phyloP scores from a whole-genome alignment of 2,888 invertebrate species.

The Microctonus aethiopoides region DNA sequence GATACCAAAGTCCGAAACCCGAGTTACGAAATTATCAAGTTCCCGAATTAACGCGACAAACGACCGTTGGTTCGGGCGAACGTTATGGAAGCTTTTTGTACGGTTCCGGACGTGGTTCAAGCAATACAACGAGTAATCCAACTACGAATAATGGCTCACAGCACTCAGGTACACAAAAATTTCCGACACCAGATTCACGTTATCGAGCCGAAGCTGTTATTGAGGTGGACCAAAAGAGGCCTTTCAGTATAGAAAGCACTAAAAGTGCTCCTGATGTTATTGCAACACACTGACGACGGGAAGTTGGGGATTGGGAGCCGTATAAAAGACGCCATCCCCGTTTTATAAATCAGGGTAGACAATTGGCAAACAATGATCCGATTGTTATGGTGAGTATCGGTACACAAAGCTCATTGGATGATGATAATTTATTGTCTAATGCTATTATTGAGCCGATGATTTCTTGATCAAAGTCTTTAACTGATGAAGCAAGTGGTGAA shows the following conservation, averaged over 20 bases:
- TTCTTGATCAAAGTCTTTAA: slow-evolving; percentile 57
- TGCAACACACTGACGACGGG: slow-evolving; percentile 81
- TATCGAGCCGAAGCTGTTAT: slow-evolving; percentile 74
- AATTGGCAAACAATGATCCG: slow-evolving; percentile 15
- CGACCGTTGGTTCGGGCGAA: slow-evolving; percentile 56
- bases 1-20: slow-evolving; percentile 57
- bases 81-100: slow-evolving; percentile 58
- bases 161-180: slow-evolving; percentile 50
- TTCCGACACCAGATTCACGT: slow-evolving; percentile 50
- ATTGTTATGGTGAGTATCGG: slow-evolving; percentile 51
- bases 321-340: slow-evolving; percentile 72
- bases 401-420: slow-evolving; percentile 61
- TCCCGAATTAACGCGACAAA: slow-evolving; percentile 36
- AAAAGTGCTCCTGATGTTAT: slow-evolving; percentile 92
- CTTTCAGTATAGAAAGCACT: slow-evolving; percentile 85
- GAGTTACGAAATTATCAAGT: slow-evolving; percentile 29
- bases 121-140: slow-evolving; percentile 45
- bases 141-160: slow-evolving; percentile 47
- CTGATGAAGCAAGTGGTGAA: slow-evolving; percentile 7
- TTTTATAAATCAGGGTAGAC: slow-evolving; percentile 47
- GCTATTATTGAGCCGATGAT: slow-evolving; percentile 50
- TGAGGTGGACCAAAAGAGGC: slow-evolving; percentile 72
- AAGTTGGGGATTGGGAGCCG: slow-evolving; percentile 71
- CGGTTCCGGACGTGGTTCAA: slow-evolving; percentile 48
- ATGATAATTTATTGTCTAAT: slow-evolving; percentile 50